These are phyloP conservation scores for Andrena camellia DNA, from an alignment of 2,888 invertebrate genomes.

Conservation along the genomic window DNA sequence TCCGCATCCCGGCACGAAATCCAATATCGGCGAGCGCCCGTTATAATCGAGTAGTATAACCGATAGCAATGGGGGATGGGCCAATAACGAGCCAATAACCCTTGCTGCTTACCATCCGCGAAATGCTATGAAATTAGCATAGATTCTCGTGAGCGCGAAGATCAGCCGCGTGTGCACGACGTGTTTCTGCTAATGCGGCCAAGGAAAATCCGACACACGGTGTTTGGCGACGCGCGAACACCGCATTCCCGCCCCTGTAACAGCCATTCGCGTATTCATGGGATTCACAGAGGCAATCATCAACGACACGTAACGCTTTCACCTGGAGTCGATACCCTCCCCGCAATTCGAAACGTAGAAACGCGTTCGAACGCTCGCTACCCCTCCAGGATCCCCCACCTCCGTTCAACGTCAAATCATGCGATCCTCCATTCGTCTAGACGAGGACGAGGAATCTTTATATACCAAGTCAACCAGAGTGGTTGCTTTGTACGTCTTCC, in stretches of 20 bases:
- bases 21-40: conserved; percentile 66
- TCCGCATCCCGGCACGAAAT: conserved; percentile 61
- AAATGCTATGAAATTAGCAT: conserved; percentile 72
- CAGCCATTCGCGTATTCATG: conserved; percentile 29
- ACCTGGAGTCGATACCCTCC: too few relatives aligned
- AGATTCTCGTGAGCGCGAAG: conserved; percentile 64
- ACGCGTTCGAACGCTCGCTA: neutral
- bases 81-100: conserved; percentile 73
- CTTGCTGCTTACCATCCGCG: conserved; percentile 65
- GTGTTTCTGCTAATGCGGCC: conserved; percentile 60
- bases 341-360: neutral
- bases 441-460: neutral
- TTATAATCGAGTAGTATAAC: conserved; percentile 69
- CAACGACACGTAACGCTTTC: neutral
- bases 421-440: neutral
- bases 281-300: conserved; percentile 20
- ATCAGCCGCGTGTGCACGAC: conserved; percentile 64
- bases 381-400: neutral
- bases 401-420: neutral
- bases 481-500: too few relatives aligned
- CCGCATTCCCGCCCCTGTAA: conserved; percentile 21
- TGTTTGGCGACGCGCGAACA: conserved; percentile 47
- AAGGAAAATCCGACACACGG: conserved; percentile 59
- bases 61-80: conserved; percentile 59
- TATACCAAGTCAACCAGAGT: neutral